A percentile compares a stretch with the other conserved stretches of the same genome.
Evolutionary conservation across 2,888 invertebrate species (phyloP).

Genomic region (Diarsia brunnea): DNA sequence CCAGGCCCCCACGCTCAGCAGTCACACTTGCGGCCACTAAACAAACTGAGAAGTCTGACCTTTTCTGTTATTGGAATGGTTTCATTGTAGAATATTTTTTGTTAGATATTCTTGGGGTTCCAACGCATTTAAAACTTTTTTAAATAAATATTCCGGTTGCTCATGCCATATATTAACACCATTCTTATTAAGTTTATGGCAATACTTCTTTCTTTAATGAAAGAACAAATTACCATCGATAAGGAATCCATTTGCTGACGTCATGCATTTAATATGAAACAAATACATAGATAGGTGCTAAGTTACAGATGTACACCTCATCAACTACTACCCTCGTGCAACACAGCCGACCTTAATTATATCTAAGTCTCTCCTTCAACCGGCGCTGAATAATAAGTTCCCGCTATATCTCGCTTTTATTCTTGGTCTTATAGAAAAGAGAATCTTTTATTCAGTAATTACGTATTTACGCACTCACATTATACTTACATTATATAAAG

Average conservation of each 20-base stretch:
- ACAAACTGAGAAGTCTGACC: no score
- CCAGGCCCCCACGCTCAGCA: no score
- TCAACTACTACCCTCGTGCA: neutral
- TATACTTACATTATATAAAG: neutral
- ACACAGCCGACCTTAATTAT: conserved; percentile 36
- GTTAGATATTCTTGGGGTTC: no score
- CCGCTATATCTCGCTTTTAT: conserved; percentile 18
- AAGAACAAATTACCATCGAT: conserved; percentile 1
- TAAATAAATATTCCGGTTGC: neutral
- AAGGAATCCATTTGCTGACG: conserved; percentile 16
- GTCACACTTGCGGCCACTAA: no score
- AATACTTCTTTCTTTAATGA: neutral
- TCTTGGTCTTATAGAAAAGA: conserved; percentile 1
- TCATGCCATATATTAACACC: neutral
- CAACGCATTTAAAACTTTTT: no score
- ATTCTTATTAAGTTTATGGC: neutral
- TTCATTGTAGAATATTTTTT: neutral
- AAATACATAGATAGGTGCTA: neutral
- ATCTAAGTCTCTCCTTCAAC: conserved; percentile 19
- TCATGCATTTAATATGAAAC: conserved; percentile 7
- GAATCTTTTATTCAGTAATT: neutral
- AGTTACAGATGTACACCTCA: neutral
- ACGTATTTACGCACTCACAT: neutral
- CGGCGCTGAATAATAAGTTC: conserved; percentile 31
- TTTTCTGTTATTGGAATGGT: neutral